phyloP scores from a whole-genome alignment of 2,113 vertebrate genomes.

The Brachionichthys hirsutus region DNA sequence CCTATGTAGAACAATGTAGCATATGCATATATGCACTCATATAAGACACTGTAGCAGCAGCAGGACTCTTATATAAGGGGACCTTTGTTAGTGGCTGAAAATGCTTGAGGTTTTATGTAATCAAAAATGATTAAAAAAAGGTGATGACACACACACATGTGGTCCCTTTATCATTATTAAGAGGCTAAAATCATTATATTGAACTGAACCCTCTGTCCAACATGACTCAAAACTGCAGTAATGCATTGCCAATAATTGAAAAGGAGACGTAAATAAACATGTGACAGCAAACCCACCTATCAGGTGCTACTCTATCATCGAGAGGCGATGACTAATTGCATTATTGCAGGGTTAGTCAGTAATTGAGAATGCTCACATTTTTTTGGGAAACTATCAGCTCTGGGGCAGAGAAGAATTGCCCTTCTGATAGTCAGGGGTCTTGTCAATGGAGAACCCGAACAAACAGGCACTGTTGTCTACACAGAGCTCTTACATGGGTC shows the following conservation, averaged over 20 bases:
- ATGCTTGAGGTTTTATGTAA: slow-evolving; percentile 36
- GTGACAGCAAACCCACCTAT: slow-evolving; percentile 50
- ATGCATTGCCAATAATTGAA: slow-evolving; percentile 45
- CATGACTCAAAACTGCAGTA: slow-evolving; percentile 48
- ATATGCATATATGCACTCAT: slow-evolving; percentile 22
- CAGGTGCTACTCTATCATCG: slow-evolving; percentile 65
- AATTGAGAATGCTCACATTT: slow-evolving; percentile 55
- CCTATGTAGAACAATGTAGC: slow-evolving; percentile 15
- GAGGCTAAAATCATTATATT: slow-evolving; percentile 56
- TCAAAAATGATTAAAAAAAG: slow-evolving; percentile 56
- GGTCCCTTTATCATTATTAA: slow-evolving; percentile 44
- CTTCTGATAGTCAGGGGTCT: slow-evolving; percentile 45
- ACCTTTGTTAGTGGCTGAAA: slow-evolving; percentile 38
- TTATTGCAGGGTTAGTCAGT: slow-evolving; percentile 58
- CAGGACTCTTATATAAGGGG: slow-evolving; percentile 28
- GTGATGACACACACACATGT: slow-evolving; percentile 51
- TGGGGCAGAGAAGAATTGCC: slow-evolving; percentile 46
- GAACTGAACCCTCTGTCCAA: slow-evolving; percentile 53
- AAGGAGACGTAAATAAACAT: slow-evolving; percentile 60
- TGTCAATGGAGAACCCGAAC: slow-evolving; percentile 36
- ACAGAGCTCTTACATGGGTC: slow-evolving; percentile 17
- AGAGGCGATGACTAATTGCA: slow-evolving; percentile 65
- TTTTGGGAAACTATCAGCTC: slow-evolving; percentile 50
- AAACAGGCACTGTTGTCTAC: slow-evolving; percentile 45
- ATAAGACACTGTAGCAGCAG: slow-evolving; percentile 11